Percentiles rank a stretch among this genome's conserved stretches.
Conservation (phyloP, 2,113 vertebrate species). For the Pomatostomus ruficeps region DNA sequence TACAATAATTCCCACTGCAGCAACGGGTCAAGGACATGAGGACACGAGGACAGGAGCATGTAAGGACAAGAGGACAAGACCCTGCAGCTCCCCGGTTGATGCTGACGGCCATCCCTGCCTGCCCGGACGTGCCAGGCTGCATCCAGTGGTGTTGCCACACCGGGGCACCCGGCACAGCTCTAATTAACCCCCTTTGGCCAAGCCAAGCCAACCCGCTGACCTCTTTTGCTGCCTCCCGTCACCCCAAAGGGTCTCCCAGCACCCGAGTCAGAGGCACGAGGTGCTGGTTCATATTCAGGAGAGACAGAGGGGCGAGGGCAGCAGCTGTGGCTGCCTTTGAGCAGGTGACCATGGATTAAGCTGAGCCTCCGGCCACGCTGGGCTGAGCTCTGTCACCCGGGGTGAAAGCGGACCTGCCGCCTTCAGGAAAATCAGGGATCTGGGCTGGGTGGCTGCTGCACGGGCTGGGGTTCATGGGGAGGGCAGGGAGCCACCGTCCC, state of each 20-base stretch:
- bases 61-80: not conserved
- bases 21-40: not conserved
- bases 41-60: not conserved
- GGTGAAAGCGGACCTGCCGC: not conserved
- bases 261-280: not conserved
- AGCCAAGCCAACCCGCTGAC: not conserved
- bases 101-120: not conserved
- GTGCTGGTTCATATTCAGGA: not conserved
- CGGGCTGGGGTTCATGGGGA: not conserved
- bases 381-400: not conserved
- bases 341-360: not conserved
- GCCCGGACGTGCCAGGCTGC: not conserved
- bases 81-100: not conserved
- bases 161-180: accelerated
- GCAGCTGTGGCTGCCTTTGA: not conserved
- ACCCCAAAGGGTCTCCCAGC: not conserved
- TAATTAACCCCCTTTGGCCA: not conserved
- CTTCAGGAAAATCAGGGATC: not conserved
- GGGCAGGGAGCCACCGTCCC: not conserved
- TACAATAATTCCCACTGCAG: not conserved
- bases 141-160: not conserved
- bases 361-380: not conserved
- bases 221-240: not conserved
- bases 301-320: not conserved
- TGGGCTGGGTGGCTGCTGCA: not conserved